phyloP scores from a whole-genome alignment of 37 sponge, comb jelly and placozoan genomes.

The Theonella swinhoei region DNA sequence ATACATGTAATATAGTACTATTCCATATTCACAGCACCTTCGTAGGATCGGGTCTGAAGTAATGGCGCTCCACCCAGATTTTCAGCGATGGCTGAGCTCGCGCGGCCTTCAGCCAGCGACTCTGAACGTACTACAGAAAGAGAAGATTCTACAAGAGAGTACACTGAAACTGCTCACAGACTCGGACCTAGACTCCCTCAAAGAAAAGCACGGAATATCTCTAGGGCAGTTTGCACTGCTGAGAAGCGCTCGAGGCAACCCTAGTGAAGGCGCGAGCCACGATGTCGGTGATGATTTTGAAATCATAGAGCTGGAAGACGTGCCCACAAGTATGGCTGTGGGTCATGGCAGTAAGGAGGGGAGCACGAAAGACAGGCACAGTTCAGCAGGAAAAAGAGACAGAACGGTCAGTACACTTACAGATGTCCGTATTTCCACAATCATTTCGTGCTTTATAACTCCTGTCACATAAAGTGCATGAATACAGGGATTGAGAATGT shows the following conservation, averaged over 20 bases:
- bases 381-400: too few relatives aligned
- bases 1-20: too few relatives aligned
- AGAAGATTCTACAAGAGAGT: neutral
- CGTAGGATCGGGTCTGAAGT: too few relatives aligned
- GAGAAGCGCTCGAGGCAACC: neutral
- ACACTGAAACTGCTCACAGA: neutral
- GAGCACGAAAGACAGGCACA: neutral
- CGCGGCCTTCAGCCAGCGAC: neutral
- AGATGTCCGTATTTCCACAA: too few relatives aligned
- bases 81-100: neutral
- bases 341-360: neutral
- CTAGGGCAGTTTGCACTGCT: neutral
- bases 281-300: neutral
- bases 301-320: neutral
- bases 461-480: too few relatives aligned
- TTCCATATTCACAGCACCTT: too few relatives aligned
- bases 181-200: neutral
- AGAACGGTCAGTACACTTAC: too few relatives aligned
- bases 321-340: neutral
- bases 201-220: neutral
- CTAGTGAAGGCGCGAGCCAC: neutral
- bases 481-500: too few relatives aligned
- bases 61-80: neutral
- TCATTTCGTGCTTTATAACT: too few relatives aligned
- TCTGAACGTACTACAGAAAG: neutral